A percentile compares a stretch with the other conserved stretches of the same genome.
These are phyloP conservation scores for Thamnophis elegans DNA, from an alignment of 2,797 vertebrate species.

Conservation along the genomic window DNA sequence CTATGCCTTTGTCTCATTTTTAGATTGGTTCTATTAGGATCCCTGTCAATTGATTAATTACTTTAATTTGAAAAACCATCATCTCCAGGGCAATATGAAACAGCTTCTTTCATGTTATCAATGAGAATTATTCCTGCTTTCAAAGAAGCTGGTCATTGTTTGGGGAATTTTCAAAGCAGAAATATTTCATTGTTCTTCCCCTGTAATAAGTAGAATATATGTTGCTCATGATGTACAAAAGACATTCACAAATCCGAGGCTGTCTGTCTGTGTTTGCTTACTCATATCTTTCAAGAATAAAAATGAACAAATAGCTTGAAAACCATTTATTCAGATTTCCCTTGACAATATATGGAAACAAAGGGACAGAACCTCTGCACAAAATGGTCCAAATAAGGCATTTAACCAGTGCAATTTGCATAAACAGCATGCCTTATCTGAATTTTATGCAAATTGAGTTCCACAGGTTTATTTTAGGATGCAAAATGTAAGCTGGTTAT, in stretches of 20 bases:
- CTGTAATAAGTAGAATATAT: neutral
- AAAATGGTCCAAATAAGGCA: constrained; percentile 3
- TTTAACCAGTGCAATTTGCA: neutral
- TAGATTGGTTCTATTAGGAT: neutral
- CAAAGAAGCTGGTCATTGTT: neutral
- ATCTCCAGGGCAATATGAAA: neutral
- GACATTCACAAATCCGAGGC: neutral
- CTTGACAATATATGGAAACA: neutral
- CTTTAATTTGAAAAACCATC: neutral
- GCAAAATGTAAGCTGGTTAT: neutral
- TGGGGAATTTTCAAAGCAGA: neutral
- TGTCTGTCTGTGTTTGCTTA: neutral
- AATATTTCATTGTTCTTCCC: neutral
- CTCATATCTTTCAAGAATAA: neutral
- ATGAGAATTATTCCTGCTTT: neutral
- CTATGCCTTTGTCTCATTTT: neutral
- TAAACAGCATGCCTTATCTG: neutral
- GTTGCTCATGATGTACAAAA: neutral
- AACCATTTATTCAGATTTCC: neutral
- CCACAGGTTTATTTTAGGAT: neutral
- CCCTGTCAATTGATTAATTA: neutral
- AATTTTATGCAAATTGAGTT: neutral
- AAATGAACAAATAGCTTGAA: neutral
- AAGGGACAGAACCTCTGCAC: neutral
- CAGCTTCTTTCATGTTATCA: neutral